Conservation (phyloP, 2,888 invertebrate species). For the Erannis defoliaria region DNA sequence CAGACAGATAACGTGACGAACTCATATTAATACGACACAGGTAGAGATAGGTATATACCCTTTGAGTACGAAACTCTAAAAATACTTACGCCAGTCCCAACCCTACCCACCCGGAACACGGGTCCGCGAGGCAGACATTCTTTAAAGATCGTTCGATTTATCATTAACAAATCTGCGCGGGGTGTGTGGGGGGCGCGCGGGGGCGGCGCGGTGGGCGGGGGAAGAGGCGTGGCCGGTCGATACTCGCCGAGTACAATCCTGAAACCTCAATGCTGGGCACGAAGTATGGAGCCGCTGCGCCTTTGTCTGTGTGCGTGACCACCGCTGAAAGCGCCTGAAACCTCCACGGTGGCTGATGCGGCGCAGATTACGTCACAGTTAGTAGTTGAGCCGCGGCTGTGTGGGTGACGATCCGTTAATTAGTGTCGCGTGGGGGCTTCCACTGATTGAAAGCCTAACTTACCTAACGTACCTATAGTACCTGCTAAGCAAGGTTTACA, state of each 20-base stretch:
- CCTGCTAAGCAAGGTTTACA: not conserved
- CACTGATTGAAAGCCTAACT: not conserved
- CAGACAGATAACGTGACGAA: no score
- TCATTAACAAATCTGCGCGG: conserved; percentile 38
- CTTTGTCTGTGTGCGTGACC: conserved; percentile 5
- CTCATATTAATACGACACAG: no score
- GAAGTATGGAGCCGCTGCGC: not conserved
- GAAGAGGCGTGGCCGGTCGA: conserved; percentile 47
- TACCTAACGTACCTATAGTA: not conserved
- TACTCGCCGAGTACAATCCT: conserved; percentile 29
- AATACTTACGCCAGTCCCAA: not conserved
- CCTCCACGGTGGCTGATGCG: not conserved
- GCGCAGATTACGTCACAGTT: conserved; percentile 2
- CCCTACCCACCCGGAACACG: not conserved
- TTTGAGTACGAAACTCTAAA: not conserved
- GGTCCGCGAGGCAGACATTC: conserved; percentile 2
- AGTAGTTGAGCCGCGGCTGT: not conserved
- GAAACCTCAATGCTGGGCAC: conserved; percentile 2
- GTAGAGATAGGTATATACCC: not conserved
- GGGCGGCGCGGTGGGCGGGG: conserved; percentile 37
- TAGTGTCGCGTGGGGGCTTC: not conserved
- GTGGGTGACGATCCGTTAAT: conserved; percentile 1
- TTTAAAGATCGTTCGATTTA: conserved; percentile 35
- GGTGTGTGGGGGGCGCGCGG: conserved; percentile 14
- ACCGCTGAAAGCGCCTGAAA: conserved; percentile 21